Percentiles rank a stretch among this genome's conserved stretches.
Evolutionary conservation across 2,113 vertebrate genomes (phyloP).

Genomic region (Colistium nudipinnis): DNA sequence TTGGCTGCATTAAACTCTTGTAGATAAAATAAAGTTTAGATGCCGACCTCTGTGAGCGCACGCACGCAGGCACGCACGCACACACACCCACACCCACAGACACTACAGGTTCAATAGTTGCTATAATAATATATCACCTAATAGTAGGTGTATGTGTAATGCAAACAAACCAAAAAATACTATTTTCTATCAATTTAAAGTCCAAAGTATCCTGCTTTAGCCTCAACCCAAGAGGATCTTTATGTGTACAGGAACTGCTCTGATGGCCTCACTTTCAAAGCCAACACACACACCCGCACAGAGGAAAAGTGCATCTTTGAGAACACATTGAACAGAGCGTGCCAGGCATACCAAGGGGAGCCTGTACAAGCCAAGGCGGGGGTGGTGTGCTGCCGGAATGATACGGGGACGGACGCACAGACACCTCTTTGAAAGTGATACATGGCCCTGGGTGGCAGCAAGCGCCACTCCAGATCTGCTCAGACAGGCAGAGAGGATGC

Average conservation of each 20-base stretch:
- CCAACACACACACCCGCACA: constrained; percentile 7
- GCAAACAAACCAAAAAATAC: background rate
- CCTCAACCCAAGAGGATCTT: background rate
- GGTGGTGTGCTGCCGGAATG: constrained; percentile 51
- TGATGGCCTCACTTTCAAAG: background rate
- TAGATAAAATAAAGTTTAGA: too few species aligned
- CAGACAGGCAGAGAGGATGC: constrained; percentile 72
- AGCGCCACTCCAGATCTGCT: constrained; percentile 78
- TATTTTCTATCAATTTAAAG: background rate
- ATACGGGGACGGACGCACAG: constrained; percentile 63
- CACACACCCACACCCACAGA: too few species aligned
- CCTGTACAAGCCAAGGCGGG: constrained; percentile 64
- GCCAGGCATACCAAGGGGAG: constrained; percentile 76
- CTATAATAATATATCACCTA: background rate
- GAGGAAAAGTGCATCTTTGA: constrained; percentile 45
- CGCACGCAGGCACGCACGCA: too few species aligned
- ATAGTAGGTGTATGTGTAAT: background rate
- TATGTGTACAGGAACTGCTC: background rate
- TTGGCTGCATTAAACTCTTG: too few species aligned
- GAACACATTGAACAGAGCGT: constrained; percentile 55
- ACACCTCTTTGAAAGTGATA: constrained; percentile 83
- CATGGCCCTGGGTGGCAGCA: constrained; percentile 69
- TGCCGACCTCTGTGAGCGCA: too few species aligned
- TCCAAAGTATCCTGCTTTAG: background rate
- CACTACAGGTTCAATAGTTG: too few species aligned